phyloP scores from a whole-genome alignment of 2,113 vertebrate genomes.

The Dermatemys mawii region DNA sequence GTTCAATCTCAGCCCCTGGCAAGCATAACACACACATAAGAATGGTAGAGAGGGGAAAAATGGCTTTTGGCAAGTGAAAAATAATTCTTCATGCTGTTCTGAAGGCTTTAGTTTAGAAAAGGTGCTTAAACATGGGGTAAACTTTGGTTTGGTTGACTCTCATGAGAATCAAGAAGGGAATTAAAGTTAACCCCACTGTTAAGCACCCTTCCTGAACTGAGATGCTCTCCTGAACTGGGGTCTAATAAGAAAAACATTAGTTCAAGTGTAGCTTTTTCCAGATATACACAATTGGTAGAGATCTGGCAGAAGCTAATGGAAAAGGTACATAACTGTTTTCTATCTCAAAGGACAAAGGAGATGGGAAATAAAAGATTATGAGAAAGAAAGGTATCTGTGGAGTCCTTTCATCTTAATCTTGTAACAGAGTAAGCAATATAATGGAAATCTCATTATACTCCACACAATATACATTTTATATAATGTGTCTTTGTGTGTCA shows the following conservation, averaged over 20 bases:
- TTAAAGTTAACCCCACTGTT: slow-evolving; percentile 70
- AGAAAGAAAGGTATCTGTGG: slow-evolving; percentile 23
- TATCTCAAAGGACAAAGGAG: slow-evolving; percentile 51
- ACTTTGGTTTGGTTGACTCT: slow-evolving; percentile 50
- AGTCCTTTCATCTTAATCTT: slow-evolving; percentile 11
- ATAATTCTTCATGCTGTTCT: neutral
- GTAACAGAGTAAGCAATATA: neutral
- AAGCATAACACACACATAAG: neutral
- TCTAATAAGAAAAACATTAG: slow-evolving; percentile 47
- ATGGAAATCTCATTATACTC: neutral
- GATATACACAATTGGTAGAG: slow-evolving; percentile 51
- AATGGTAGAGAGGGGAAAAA: neutral
- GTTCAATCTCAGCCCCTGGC: neutral
- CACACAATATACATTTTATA: neutral
- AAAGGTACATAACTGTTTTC: slow-evolving; percentile 45
- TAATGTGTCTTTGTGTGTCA: neutral
- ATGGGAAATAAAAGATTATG: slow-evolving; percentile 27
- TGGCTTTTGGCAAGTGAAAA: neutral
- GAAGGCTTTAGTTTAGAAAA: neutral
- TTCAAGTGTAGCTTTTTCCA: slow-evolving; percentile 62
- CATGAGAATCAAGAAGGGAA: slow-evolving; percentile 66
- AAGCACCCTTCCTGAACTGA: slow-evolving; percentile 65
- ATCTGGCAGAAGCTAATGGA: slow-evolving; percentile 57
- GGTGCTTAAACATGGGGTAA: slow-evolving; percentile 45
- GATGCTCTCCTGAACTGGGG: slow-evolving; percentile 62